These are phyloP conservation scores for Cyclura pinguis DNA, from an alignment of 2,797 vertebrate genomes.

Conservation along the genomic window DNA sequence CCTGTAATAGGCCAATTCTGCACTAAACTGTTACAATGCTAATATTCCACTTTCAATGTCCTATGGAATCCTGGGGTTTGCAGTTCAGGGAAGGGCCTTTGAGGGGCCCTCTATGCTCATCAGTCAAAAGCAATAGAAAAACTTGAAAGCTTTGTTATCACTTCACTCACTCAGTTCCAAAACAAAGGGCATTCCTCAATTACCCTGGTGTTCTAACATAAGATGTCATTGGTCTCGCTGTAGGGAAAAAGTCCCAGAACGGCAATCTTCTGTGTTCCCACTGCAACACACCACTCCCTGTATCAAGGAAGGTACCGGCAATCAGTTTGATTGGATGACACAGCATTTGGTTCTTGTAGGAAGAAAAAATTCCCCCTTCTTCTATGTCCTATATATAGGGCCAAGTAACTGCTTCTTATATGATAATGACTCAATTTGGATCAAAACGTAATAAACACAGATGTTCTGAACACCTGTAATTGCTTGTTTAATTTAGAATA, in stretches of 20 bases:
- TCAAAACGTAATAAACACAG: neutral
- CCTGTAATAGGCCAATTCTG: too few relatives aligned
- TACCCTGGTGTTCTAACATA: neutral
- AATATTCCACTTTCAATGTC: too few relatives aligned
- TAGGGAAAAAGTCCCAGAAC: neutral
- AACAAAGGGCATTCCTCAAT: neutral
- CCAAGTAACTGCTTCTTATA: neutral
- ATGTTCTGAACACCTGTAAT: constrained; percentile 20
- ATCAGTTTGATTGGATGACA: neutral
- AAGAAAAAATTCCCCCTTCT: neutral
- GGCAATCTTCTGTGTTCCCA: neutral
- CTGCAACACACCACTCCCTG: neutral
- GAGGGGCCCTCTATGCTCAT: neutral
- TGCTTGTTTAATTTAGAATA: constrained; percentile 25
- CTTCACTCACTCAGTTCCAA: neutral
- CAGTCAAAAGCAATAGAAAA: neutral
- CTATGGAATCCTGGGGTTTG: too few relatives aligned
- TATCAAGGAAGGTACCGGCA: neutral
- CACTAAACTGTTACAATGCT: too few relatives aligned
- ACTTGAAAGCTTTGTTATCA: neutral
- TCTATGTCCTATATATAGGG: neutral
- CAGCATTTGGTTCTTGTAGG: neutral
- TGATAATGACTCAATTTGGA: neutral
- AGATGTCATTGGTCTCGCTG: neutral
- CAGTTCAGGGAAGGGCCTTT: too few relatives aligned